A percentile compares a stretch with the other conserved stretches of the same genome.
Conservation (phyloP, 2,113 vertebrate species). For the Argyrosomus japonicus region DNA sequence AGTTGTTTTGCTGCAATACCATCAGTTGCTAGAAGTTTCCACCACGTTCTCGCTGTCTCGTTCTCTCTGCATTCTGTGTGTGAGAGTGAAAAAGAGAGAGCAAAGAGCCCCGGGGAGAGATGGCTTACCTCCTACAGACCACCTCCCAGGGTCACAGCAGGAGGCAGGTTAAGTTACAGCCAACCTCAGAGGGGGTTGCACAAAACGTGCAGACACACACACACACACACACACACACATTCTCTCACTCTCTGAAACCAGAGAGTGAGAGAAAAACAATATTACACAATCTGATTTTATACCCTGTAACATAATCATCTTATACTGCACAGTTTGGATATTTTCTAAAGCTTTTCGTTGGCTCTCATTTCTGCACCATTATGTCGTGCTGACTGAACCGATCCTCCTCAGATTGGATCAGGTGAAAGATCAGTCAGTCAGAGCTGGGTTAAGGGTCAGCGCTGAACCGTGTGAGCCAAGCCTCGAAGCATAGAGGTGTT, state of each 20-base stretch:
- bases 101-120: slow-evolving; percentile 67
- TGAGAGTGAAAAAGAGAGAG: slow-evolving; percentile 46
- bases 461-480: slow-evolving; percentile 53
- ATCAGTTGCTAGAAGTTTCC: neutral
- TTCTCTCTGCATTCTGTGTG: slow-evolving; percentile 1
- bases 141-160: slow-evolving; percentile 81
- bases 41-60: neutral
- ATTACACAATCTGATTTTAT: slow-evolving; percentile 49
- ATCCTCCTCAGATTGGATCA: slow-evolving; percentile 37
- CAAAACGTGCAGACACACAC: slow-evolving; percentile 38
- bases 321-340: slow-evolving; percentile 11
- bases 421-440: slow-evolving; percentile 51
- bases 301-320: slow-evolving; percentile 43
- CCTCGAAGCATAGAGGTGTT: slow-evolving; percentile 56
- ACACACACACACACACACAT: slow-evolving; percentile 26
- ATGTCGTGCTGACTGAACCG: neutral
- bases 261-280: too few species aligned
- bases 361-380: slow-evolving; percentile 7
- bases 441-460: slow-evolving; percentile 46
- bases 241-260: slow-evolving; percentile 22
- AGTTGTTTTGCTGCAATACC: neutral
- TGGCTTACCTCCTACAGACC: slow-evolving; percentile 78
- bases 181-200: slow-evolving; percentile 63
- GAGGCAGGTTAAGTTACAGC: slow-evolving; percentile 81
- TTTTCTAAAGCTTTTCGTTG: slow-evolving; percentile 30